These are phyloP conservation scores for Erebia epiphron DNA, from an alignment of 2,888 invertebrate species.

Conservation along the genomic window DNA sequence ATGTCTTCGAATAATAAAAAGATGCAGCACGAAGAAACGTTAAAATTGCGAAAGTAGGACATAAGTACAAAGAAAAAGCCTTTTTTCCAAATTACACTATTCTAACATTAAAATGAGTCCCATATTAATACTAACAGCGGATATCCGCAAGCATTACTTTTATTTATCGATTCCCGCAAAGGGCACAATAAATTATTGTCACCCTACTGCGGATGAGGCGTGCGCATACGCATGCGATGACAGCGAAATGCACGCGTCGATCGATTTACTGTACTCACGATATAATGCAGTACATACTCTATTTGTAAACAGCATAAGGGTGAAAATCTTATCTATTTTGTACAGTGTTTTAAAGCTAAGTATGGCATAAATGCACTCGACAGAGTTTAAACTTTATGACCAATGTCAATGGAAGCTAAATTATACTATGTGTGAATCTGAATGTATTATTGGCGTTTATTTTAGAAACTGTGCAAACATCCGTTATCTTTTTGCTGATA, in stretches of 20 bases:
- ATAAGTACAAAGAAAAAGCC: not conserved
- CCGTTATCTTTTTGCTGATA: conserved; percentile 18
- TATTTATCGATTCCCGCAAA: conserved; percentile 20
- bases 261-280: conserved; percentile 57
- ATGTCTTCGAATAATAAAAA: too few species aligned
- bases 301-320: conserved; percentile 3
- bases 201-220: conserved; percentile 45
- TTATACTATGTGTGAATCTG: conserved; percentile 10
- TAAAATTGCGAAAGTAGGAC: not conserved
- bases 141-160: conserved; percentile 18
- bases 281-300: conserved; percentile 20
- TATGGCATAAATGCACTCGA: not conserved
- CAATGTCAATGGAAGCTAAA: conserved; percentile 10
- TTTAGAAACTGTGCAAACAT: conserved; percentile 25
- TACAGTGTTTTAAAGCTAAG: not conserved
- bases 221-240: conserved; percentile 53
- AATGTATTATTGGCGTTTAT: conserved; percentile 14
- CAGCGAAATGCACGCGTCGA: conserved; percentile 65
- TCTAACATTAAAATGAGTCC: conserved; percentile 1
- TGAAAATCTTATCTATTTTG: conserved; percentile 9
- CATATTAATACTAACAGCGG: conserved; percentile 4
- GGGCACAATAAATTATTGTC: conserved; percentile 40
- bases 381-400: conserved; percentile 20
- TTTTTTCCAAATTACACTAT: not conserved
- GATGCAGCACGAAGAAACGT: too few species aligned